Conservation (phyloP, 2,888 invertebrate species). For the Dryococelus australis region DNA sequence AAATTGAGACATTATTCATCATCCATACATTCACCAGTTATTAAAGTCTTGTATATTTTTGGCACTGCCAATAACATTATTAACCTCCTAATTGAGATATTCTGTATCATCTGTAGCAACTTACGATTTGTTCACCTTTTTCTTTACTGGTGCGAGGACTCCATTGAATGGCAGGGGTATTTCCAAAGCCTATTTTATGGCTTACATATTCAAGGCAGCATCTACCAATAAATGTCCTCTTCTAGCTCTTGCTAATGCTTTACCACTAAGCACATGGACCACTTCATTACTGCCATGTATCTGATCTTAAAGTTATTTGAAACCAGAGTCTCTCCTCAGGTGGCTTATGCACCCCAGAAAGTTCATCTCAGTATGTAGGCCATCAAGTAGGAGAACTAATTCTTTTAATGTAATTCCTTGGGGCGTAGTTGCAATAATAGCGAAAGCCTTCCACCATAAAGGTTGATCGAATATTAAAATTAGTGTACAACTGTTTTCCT, state of each 20-base stretch:
- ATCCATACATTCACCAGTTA: neutral
- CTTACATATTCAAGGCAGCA: neutral
- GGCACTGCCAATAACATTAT: neutral
- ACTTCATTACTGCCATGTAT: neutral
- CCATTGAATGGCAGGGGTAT: neutral
- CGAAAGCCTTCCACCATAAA: neutral
- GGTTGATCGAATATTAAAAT: neutral
- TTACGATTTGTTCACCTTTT: neutral
- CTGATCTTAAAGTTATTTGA: neutral
- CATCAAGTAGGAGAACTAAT: neutral
- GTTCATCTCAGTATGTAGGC: slow-evolving; percentile 7
- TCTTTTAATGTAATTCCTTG: neutral
- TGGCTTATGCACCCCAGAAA: neutral
- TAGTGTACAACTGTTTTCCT: neutral
- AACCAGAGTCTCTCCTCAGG: neutral
- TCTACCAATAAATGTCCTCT: slow-evolving; percentile 7
- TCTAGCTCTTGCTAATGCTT: neutral
- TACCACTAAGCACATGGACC: neutral
- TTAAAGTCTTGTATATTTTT: neutral
- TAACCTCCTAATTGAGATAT: neutral
- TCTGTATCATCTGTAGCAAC: neutral
- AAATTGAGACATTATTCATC: neutral
- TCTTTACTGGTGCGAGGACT: neutral
- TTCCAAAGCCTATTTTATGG: neutral
- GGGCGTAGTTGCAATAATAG: neutral